These are phyloP conservation scores for Balaeniceps rex DNA, from an alignment of 2,113 vertebrate species.

Conservation along the genomic window DNA sequence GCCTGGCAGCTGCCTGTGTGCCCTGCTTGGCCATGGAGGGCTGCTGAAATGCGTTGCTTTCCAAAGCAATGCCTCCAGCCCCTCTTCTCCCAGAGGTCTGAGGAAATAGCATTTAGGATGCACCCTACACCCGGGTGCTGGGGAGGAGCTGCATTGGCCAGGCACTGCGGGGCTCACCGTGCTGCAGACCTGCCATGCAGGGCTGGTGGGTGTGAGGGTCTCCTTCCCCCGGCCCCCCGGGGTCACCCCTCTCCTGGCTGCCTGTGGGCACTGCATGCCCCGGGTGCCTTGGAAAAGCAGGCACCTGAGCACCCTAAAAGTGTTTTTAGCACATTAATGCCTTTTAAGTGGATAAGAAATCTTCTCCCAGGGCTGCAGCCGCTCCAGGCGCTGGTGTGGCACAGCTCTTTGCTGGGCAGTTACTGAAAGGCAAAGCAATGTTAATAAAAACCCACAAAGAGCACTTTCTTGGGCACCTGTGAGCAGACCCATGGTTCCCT, in stretches of 20 bases:
- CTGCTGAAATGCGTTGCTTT: background rate
- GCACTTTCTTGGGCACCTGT: background rate
- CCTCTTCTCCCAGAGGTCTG: background rate
- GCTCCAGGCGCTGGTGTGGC: background rate
- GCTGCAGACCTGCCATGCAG: accelerated
- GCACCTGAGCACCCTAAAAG: background rate
- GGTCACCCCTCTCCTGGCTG: background rate
- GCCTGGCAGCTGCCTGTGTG: background rate
- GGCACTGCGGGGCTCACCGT: background rate
- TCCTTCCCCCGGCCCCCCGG: background rate
- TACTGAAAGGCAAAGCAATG: background rate
- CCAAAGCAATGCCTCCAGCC: background rate
- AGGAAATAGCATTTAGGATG: background rate
- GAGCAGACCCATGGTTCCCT: accelerated
- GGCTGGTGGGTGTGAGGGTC: background rate
- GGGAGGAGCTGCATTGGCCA: accelerated
- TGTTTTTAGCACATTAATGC: background rate
- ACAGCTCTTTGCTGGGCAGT: background rate
- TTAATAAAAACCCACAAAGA: background rate
- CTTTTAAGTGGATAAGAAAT: background rate
- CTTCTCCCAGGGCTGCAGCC: background rate
- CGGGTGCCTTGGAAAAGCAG: background rate
- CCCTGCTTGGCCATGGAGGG: background rate
- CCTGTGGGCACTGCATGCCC: background rate
- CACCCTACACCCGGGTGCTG: background rate